A percentile compares a stretch with the other conserved stretches of the same genome.
Conservation (phyloP, 2,797 vertebrate species). For the Harpagifer antarcticus region DNA sequence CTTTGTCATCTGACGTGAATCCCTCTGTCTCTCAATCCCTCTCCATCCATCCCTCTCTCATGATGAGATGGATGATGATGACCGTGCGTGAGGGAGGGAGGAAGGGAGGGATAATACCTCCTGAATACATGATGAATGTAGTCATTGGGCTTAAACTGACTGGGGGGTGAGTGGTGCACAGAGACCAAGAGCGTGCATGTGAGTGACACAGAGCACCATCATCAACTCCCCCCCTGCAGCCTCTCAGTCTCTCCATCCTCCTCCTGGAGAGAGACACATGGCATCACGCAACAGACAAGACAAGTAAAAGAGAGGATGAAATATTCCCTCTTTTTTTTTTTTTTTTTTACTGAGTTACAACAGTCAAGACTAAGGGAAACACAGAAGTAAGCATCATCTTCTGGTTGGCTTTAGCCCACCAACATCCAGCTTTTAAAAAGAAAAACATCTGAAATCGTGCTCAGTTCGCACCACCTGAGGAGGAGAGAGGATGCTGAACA, state of each 20-base stretch:
- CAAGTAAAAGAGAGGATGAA: constrained; percentile 45
- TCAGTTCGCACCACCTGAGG: constrained; percentile 56
- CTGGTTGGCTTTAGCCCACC: constrained; percentile 23
- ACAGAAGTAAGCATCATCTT: constrained; percentile 29
- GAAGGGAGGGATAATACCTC: constrained; percentile 79
- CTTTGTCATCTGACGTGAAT: constrained; percentile 50
- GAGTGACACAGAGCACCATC: constrained; percentile 81
- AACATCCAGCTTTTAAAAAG: constrained; percentile 29
- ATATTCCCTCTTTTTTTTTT: constrained; percentile 46
- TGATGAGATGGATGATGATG: constrained; percentile 76
- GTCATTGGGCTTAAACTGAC: constrained; percentile 85
- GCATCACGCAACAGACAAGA: constrained; percentile 60
- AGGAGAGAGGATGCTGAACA: constrained; percentile 91
- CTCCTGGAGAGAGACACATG: constrained; percentile 68
- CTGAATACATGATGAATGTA: constrained; percentile 92
- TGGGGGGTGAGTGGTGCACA: constrained; percentile 63
- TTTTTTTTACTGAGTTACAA: no score
- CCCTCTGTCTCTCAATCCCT: constrained; percentile 60
- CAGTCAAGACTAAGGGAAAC: constrained; percentile 26
- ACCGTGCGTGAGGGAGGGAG: constrained; percentile 53
- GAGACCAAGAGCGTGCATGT: constrained; percentile 64
- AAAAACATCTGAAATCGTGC: constrained; percentile 34
- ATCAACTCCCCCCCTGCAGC: constrained; percentile 72
- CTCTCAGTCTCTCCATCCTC: constrained; percentile 86
- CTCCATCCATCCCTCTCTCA: constrained; percentile 59